A percentile compares a stretch with the other conserved stretches of the same genome.
Evolutionary conservation across 2,113 vertebrate genomes (phyloP).

Genomic region (Ovis canadensis): DNA sequence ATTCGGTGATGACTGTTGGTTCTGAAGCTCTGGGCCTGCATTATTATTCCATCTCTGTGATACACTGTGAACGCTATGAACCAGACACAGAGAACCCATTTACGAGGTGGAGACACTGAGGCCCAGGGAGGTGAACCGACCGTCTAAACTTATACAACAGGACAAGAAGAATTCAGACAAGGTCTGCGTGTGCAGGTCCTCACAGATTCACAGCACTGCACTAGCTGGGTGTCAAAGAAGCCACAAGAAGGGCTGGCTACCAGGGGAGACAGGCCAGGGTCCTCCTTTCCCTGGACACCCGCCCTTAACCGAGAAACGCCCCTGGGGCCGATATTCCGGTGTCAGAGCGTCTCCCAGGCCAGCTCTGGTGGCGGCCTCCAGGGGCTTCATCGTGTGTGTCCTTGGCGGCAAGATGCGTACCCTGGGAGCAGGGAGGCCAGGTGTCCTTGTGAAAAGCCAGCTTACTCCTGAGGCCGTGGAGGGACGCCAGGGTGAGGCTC

Average conservation of each 20-base stretch:
- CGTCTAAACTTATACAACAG: rapidly evolving
- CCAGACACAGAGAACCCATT: not conserved
- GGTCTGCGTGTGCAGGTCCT: rapidly evolving
- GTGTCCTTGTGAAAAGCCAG: not conserved
- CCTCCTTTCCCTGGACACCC: not conserved
- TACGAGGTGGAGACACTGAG: not conserved
- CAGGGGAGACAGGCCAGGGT: not conserved
- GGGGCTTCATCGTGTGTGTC: rapidly evolving
- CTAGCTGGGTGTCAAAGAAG: no score
- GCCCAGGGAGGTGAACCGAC: no score
- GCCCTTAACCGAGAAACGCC: not conserved
- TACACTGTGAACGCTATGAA: rapidly evolving
- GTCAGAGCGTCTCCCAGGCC: not conserved
- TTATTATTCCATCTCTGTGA: not conserved
- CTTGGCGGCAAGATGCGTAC: rapidly evolving
- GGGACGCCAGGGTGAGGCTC: not conserved
- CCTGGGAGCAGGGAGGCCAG: not conserved
- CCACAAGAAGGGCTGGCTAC: not conserved
- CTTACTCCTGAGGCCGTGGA: rapidly evolving
- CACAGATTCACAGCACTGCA: not conserved
- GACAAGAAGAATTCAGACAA: not conserved
- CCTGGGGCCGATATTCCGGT: rapidly evolving
- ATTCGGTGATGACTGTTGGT: no score
- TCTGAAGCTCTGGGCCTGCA: not conserved
- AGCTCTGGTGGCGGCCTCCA: not conserved